Evolutionary conservation across 2,797 vertebrate species (phyloP), one percentile per base, ranked within the genome.

Genomic region (Lemur catta): DNA sequence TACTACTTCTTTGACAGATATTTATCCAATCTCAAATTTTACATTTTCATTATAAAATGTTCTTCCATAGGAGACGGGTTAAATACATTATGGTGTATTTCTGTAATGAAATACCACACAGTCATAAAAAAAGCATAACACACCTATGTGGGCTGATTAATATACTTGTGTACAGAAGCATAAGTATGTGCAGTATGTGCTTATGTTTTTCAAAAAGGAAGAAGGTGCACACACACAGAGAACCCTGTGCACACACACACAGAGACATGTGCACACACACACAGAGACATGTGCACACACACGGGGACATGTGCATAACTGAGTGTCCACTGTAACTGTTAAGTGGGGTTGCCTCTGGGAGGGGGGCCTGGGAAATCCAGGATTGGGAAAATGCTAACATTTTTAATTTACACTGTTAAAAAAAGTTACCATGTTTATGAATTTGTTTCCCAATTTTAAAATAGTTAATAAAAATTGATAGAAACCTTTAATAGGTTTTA

Each of bases 361-460:
- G 35, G 12, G 18, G 46, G 33, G 9, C 30, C 71, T 55, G 24
- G 35, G 46, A 92, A 20, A 20, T n/a, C 61, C n/a, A 33, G 14
- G 48, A 55, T 24, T 72, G 24, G 30, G 18, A 76, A 88, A 78
- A 92, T n/a, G 33, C 4, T 93, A 85, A 38, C n/a, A 63, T 24
- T 61, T 81, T 48, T 69, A 55, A 61, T 65, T 65, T 93, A 1
- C 7, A 48, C 30, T 84, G 52, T 30, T 48, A 63, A 43, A 61
- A 52, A 55, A 46, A 59, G n/a, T 41, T 28, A 75, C 59, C 10
- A 63, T 22, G 18, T 20, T 79, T 75, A 57, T n/a, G 24, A 24
- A 33, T 24, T 41, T 84, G 22, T 65, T 92, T 80, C 61, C 30
- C n/a, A 55, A 26, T n/a, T 91, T 79, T n/a, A 72, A 87, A 75